Evolutionary conservation across 2,113 vertebrate species (phyloP), one percentile per base, ranked within the genome.

Genomic region (Scolopax mira): DNA sequence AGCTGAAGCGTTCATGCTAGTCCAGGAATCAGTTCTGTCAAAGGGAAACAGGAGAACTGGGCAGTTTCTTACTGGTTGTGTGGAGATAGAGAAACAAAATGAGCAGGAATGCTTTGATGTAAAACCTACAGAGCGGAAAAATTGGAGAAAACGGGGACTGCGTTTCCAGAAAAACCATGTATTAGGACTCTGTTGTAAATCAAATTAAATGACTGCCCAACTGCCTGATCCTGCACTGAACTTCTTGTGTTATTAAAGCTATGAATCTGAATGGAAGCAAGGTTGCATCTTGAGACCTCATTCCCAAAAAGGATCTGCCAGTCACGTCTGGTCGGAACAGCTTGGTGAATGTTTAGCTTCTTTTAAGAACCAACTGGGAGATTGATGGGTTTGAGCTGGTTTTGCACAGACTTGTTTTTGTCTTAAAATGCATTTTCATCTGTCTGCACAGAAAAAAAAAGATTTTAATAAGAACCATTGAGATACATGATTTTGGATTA

Each of bases 391-490:
- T 96, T 0, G 35, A 93, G 83, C 65, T 88, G 79, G 10, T 89
- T 96, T 94, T 89, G 48, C 75, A 79, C 75, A 93, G 85, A 65
- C 51, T 90, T 88, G 64, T 84, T 94, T 88, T 65, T 90, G 64
- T 89, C 77, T 88, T 95, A 89, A 92, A 84, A 86, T 31, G 35
- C 52, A 21, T 93, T 95, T 96, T 96, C 52, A 61, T 93, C 88
- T 88, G 35, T 80, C 79, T 78, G 51, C 65, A 30, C 15, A 69
- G 57, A 57, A 60, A 66, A 58, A 58, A 42, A 60, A 65, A 52
- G 1, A 14, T 74, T 93, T 92, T 78, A 78, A 35, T 95, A 93
- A 81, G 61, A 94, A 54, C 52, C 54, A 49, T 42, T 90, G 65
- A 87, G 52, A 90, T 80, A 49, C 0, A 0, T 44, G 42, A 80